Percentiles rank a stretch among this genome's conserved stretches.
These are phyloP conservation scores for Dicranocentrus wangi DNA, from an alignment of 2,888 invertebrate genomes.

Conservation along the genomic window DNA sequence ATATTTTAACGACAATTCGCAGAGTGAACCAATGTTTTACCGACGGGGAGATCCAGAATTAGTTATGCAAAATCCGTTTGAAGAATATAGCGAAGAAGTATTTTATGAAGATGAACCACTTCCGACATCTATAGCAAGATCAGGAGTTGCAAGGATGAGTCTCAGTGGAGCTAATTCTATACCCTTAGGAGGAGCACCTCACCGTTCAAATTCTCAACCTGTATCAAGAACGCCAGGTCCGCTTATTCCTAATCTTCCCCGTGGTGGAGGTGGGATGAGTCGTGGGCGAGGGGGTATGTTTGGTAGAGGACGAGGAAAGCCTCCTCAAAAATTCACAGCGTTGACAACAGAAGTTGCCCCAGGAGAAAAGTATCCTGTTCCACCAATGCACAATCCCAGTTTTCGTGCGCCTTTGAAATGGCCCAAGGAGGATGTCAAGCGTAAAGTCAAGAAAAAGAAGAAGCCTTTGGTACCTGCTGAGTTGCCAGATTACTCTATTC, in stretches of 20 bases:
- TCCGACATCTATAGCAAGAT: not conserved
- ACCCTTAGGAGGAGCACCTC: conserved; percentile 23
- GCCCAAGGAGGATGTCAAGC: conserved; percentile 39
- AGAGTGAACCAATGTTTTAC: not conserved
- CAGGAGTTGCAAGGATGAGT: not conserved
- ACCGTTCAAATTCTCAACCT: not conserved
- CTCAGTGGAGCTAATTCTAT: conserved; percentile 34
- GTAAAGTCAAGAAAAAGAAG: conserved; percentile 54
- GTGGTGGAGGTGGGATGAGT: not conserved
- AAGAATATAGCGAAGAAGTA: conserved; percentile 19
- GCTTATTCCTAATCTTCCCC: not conserved
- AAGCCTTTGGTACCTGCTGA: conserved; percentile 56
- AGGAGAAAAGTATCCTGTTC: conserved; percentile 59
- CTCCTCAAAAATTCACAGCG: conserved; percentile 39
- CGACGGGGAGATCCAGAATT: not conserved
- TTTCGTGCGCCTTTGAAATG: conserved; percentile 54
- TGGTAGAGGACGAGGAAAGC: not conserved
- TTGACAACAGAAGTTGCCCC: conserved; percentile 46
- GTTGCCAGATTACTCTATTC: conserved; percentile 49
- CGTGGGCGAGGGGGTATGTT: too few relatives aligned
- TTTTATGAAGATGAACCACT: conserved; percentile 57
- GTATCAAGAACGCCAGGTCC: not conserved
- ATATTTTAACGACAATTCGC: not conserved
- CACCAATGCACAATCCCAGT: conserved; percentile 45
- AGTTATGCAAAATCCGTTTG: conserved; percentile 4